phyloP scores from a whole-genome alignment of 2,113 vertebrate genomes.

The Peucedramus taeniatus region DNA sequence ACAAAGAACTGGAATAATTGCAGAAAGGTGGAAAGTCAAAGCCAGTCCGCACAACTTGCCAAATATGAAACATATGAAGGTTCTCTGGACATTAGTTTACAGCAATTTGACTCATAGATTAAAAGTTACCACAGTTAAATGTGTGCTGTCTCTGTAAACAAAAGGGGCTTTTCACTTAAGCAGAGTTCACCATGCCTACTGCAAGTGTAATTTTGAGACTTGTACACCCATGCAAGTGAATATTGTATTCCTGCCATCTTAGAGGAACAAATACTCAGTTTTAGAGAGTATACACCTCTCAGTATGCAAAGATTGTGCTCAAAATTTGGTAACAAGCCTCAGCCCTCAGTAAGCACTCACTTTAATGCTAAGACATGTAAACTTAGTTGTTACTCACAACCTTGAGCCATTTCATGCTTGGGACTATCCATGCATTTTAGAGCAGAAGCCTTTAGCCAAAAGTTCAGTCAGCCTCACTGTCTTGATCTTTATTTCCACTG shows the following conservation, averaged over 20 bases:
- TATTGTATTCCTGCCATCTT: background rate
- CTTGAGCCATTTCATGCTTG: background rate
- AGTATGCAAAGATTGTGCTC: background rate
- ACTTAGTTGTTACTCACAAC: background rate
- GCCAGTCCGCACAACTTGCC: background rate
- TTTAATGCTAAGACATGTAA: background rate
- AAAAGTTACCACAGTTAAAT: background rate
- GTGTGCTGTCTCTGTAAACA: background rate
- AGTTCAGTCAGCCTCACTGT: background rate
- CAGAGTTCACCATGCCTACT: background rate
- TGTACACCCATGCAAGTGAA: background rate
- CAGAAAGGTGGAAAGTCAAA: background rate
- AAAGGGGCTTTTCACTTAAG: background rate
- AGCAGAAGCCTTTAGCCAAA: background rate
- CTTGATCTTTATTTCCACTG: background rate
- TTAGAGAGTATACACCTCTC: background rate
- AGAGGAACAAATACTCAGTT: fast-evolving
- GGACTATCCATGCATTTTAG: background rate
- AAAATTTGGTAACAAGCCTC: background rate
- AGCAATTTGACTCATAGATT: background rate
- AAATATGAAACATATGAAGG: background rate
- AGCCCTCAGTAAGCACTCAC: background rate
- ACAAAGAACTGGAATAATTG: background rate
- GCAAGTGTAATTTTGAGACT: background rate
- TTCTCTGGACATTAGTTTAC: background rate